Evolutionary conservation across 2,113 vertebrate genomes (phyloP), one percentile per base, ranked within the genome.

Genomic region (Regulus satrapa): DNA sequence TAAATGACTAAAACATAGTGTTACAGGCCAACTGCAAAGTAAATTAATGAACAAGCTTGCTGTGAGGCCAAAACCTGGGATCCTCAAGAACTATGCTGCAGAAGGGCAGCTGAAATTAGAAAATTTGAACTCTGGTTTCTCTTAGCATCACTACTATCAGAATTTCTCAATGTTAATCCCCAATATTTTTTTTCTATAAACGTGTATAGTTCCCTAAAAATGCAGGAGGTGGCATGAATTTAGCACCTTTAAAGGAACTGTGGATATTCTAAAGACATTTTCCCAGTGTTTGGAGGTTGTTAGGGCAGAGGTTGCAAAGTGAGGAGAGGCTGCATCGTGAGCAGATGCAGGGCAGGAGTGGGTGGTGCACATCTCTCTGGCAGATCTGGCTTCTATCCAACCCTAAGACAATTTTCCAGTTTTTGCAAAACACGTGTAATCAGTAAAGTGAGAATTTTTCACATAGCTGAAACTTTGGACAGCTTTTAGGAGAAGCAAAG

Each of bases 1-100:
- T 76, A 87, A 95, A 77, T 91, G 90, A 89, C 54, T 88, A 40
- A 95, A 91, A 66, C 81, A 73, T 12, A 81, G 24, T n/a, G 10
- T 59, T 59, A 55, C 2, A 4, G 31, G 34, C 48, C 82, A 90
- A 31, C 40, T 82, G 36, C 56, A 48, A 86, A 94, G 34, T 89
- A 87, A 96, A 96, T 73, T 76, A 56, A 45, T 77, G 48, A 26
- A 43, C 56, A 87, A 7, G 38, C 32, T 63, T 82, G 25, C 36
- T 75, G 25, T 28, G 46, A 92, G 66, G 58, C 61, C 51, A 90
- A 91, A 90, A 48, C 40, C 15, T 56, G 40, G 8, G 6, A 6
- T 82, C 9, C 61, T 21, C 36, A n/a, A 26, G 72, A 92, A 8
- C 45, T 48, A 3, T 31, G 19, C 43, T 72, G 74, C 36, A 72